Conservation (phyloP, 2,888 invertebrate genomes). For the Onthophagus sagittarius region DNA sequence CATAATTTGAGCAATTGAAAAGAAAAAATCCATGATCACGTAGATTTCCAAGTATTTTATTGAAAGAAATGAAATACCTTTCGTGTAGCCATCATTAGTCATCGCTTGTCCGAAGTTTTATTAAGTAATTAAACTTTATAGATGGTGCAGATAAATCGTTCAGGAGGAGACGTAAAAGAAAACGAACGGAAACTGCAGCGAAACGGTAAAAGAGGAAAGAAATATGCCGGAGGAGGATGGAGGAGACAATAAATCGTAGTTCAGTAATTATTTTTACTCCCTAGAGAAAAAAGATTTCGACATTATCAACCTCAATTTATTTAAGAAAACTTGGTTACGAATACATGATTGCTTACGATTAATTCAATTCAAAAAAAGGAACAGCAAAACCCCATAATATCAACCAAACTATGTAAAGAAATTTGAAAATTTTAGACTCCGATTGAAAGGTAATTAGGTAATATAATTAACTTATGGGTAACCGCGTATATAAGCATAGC, state of each 20-base stretch:
- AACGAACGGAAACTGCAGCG: not conserved
- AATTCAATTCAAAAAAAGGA: not conserved
- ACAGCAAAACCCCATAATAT: not conserved
- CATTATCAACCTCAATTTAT: not conserved
- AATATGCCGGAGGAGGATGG: not conserved
- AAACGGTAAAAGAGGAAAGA: not conserved
- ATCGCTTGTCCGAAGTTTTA: constrained; percentile 12
- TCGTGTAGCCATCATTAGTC: constrained; percentile 8
- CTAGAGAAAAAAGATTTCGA: not conserved
- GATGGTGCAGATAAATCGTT: constrained; percentile 20
- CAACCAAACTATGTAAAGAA: not conserved
- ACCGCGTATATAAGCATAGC: constrained; percentile 32
- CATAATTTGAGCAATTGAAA: not conserved
- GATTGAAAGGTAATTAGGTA: constrained; percentile 5
- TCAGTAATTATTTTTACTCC: constrained; percentile 7
- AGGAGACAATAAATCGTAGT: constrained; percentile 3
- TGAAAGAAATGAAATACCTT: not conserved
- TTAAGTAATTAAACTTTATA: constrained; percentile 12
- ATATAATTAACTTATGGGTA: constrained; percentile 27
- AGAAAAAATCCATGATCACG: not conserved
- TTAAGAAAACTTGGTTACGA: not conserved
- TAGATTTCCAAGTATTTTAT: not conserved
- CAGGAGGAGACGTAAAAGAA: constrained; percentile 12
- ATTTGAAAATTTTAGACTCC: not conserved
- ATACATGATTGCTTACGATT: not conserved